Percentiles rank a stretch among this genome's conserved stretches.
phyloP scores from a whole-genome alignment of 2,113 vertebrate genomes.

The Collichthys lucidus region DNA sequence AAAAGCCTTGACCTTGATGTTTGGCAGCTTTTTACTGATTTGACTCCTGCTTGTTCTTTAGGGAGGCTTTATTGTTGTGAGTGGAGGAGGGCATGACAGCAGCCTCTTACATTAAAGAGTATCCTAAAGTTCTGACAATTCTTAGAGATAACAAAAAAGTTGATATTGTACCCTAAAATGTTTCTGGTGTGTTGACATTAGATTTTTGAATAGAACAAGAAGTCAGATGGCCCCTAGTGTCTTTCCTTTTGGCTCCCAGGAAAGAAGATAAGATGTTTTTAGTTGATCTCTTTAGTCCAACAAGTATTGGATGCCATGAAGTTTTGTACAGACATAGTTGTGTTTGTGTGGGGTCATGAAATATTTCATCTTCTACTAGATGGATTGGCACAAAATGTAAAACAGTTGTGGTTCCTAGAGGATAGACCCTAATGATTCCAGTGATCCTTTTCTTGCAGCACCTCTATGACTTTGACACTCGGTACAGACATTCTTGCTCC shows the following conservation, averaged over 20 bases:
- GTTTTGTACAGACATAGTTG: neutral
- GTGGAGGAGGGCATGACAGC: slow-evolving; percentile 27
- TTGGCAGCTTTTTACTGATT: slow-evolving; percentile 37
- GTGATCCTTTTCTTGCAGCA: no score
- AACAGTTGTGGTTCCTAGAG: neutral
- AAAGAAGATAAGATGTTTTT: neutral
- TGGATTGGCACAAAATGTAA: neutral
- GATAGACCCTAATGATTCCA: no score
- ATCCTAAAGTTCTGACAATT: slow-evolving; percentile 39
- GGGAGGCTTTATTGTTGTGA: slow-evolving; percentile 53
- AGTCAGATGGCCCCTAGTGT: neutral
- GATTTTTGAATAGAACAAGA: slow-evolving; percentile 11
- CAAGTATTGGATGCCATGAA: neutral
- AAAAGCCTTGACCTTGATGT: slow-evolving; percentile 35
- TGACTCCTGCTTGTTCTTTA: slow-evolving; percentile 16
- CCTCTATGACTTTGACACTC: no score
- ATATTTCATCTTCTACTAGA: neutral
- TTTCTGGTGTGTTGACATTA: neutral
- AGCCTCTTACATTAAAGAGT: slow-evolving; percentile 31
- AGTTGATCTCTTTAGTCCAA: neutral
- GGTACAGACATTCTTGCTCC: no score
- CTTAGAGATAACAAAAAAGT: slow-evolving; percentile 27
- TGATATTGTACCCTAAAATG: neutral
- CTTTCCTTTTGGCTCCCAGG: neutral
- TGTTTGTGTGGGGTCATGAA: no score